A percentile compares a stretch with the other conserved stretches of the same genome.
phyloP scores from a whole-genome alignment of 2,888 invertebrate species.

The Chloroclysta siterata region DNA sequence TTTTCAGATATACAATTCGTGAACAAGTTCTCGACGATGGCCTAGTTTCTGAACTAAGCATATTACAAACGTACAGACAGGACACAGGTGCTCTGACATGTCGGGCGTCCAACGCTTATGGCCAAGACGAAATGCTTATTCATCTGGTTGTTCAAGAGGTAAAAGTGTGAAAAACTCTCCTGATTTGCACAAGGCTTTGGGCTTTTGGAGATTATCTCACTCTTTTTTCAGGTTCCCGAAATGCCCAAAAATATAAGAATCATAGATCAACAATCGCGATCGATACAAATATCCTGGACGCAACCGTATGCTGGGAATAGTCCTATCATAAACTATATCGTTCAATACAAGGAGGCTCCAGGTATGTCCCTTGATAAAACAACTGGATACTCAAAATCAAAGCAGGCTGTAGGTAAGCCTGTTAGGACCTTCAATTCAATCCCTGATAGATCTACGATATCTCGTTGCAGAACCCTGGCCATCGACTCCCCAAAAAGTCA shows the following conservation, averaged over 20 bases:
- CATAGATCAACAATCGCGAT: constrained; percentile 92
- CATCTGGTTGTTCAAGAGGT: constrained; percentile 95
- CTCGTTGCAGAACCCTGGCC: constrained; percentile 90
- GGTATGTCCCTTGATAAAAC: constrained; percentile 69
- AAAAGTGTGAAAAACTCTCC: constrained; percentile 38
- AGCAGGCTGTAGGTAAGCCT: constrained; percentile 22
- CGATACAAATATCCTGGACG: constrained; percentile 94
- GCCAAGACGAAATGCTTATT: constrained; percentile 95
- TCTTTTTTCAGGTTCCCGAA: constrained; percentile 90
- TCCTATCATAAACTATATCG: constrained; percentile 93
- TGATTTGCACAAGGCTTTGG: background rate
- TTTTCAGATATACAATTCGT: constrained; percentile 87
- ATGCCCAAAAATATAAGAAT: constrained; percentile 94
- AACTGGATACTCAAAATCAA: background rate
- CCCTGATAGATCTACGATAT: constrained; percentile 19
- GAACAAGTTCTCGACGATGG: constrained; percentile 92
- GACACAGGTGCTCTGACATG: constrained; percentile 96
- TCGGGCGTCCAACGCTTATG: constrained; percentile 94
- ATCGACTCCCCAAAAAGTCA: constrained; percentile 91
- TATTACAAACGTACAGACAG: constrained; percentile 92
- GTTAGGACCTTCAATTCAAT: constrained; percentile 1
- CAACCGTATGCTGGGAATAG: constrained; percentile 95
- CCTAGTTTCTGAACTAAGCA: constrained; percentile 93
- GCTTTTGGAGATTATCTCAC: constrained; percentile 11
- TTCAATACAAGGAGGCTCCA: constrained; percentile 94